Base-by-base conservation (phyloP, 2,888 invertebrate genomes). In the Drosophila mercatorum region DNA sequence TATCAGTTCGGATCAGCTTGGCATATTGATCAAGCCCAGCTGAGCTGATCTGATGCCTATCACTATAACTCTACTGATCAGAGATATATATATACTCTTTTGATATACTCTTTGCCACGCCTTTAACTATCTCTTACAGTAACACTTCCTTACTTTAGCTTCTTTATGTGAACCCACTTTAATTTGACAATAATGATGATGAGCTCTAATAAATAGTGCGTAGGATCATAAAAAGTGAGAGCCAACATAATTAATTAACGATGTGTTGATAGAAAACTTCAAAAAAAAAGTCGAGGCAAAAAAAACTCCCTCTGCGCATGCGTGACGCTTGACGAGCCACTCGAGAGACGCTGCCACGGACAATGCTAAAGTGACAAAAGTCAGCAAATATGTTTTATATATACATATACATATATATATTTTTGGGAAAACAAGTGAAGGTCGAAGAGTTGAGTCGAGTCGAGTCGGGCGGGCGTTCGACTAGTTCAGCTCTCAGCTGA, bases 191-290 rank as follows among this genome's bases (percentile, higher is more conserved):
- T 47, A 61, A 62, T 61, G 8, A 34, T 47, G 8, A 31, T 26
- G 40, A 49, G 47, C 38, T 63, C 47, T 14, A 49, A 49, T 38
- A 65, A 66, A 65, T 34, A 65, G 31, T 52, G 14, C 59, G 53
- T 56, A 69, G 51, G 17, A 22, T 22, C 51, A 51, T 22, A 43
- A 43, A 72, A 73, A 59, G 55, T 46, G 59, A 56, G 67, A 73
- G 51, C 36, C 26, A 44, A 40, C 10, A 36, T 22, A 57, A 62
- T 59, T 76, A 75, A 70, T 75, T 69, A 75, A 52, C 40, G 12
- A 43, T 52, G 72, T 41, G 63, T 43, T 34, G 49, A 43, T 43
- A 57, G 52, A 5, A 55, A 22, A 22, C 22, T 2, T 22, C 17
- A 17, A 2, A 22, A 22, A 22, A 22, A 2, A 22, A 22, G 22